Evolutionary conservation across 2,888 invertebrate species (phyloP).

Genomic region (Eucera pruinosa): DNA sequence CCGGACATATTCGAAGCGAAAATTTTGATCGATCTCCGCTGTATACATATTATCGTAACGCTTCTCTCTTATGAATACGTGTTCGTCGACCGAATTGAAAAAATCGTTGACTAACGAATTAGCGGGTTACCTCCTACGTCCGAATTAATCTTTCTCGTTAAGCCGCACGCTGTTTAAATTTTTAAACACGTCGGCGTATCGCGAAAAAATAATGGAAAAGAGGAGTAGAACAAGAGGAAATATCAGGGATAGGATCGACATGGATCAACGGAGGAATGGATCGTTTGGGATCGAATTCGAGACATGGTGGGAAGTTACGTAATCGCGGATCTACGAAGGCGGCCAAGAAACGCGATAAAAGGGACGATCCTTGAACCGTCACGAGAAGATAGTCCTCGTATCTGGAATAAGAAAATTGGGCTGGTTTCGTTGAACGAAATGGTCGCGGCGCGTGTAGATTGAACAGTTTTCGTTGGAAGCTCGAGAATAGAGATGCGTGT

Average conservation of each 20-base stretch:
- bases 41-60: no score
- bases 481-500: neutral
- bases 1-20: no score
- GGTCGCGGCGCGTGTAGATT: slow-evolving; percentile 45
- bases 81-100: slow-evolving; percentile 47
- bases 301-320: slow-evolving; percentile 61
- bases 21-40: no score
- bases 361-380: slow-evolving; percentile 78
- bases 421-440: slow-evolving; percentile 69
- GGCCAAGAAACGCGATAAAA: slow-evolving; percentile 74
- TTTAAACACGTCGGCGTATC: slow-evolving; percentile 51
- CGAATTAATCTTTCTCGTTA: slow-evolving; percentile 61
- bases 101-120: slow-evolving; percentile 66
- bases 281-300: slow-evolving; percentile 12
- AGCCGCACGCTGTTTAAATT: slow-evolving; percentile 11
- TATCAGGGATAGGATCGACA: slow-evolving; percentile 36
- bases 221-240: neutral
- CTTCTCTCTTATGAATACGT: slow-evolving; percentile 36
- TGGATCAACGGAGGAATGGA: slow-evolving; percentile 30
- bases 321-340: slow-evolving; percentile 73
- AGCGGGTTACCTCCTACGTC: slow-evolving; percentile 61
- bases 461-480: slow-evolving; percentile 8
- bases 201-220: slow-evolving; percentile 24
- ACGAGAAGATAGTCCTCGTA: slow-evolving; percentile 75
- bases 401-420: slow-evolving; percentile 77